Percentiles rank a stretch among this genome's conserved stretches.
These are phyloP conservation scores for Cantharis lateralis DNA, from an alignment of 2,888 invertebrate genomes.

Conservation along the genomic window DNA sequence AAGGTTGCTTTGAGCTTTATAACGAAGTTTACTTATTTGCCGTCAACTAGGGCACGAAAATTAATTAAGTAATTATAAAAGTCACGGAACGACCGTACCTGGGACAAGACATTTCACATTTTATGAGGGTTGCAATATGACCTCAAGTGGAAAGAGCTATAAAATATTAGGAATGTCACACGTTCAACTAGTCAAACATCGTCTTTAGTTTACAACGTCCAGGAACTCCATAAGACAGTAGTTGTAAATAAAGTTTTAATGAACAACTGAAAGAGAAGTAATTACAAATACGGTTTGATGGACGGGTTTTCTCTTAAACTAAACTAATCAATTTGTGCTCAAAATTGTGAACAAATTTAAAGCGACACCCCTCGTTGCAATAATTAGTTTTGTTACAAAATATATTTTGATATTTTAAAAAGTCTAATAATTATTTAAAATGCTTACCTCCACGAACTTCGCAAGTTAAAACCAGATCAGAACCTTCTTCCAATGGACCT, in stretches of 20 bases:
- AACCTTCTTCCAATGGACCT: conserved; percentile 82
- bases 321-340: conserved; percentile 1
- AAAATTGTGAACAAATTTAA: not conserved
- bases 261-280: not conserved
- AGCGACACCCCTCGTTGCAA: not conserved
- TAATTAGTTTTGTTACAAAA: conserved; percentile 1
- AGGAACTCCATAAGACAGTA: not conserved
- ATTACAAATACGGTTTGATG: not conserved
- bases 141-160: conserved; percentile 14
- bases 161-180: conserved; percentile 17
- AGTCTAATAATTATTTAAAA: not conserved
- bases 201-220: conserved; percentile 5
- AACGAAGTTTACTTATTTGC: conserved; percentile 22
- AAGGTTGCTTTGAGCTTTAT: conserved; percentile 18
- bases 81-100: conserved; percentile 34
- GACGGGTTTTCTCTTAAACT: not conserved
- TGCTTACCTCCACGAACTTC: conserved; percentile 87
- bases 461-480: conserved; percentile 80
- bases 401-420: not conserved
- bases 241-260: not conserved
- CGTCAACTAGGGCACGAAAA: conserved; percentile 28
- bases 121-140: conserved; percentile 26
- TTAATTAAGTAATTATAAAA: conserved; percentile 45
- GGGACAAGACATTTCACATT: conserved; percentile 28
- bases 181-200: conserved; percentile 7